Percentiles rank a stretch among this genome's conserved stretches.
These are phyloP conservation scores for Lutraria lutraria DNA, from an alignment of 2,888 invertebrate genomes.

Conservation along the genomic window DNA sequence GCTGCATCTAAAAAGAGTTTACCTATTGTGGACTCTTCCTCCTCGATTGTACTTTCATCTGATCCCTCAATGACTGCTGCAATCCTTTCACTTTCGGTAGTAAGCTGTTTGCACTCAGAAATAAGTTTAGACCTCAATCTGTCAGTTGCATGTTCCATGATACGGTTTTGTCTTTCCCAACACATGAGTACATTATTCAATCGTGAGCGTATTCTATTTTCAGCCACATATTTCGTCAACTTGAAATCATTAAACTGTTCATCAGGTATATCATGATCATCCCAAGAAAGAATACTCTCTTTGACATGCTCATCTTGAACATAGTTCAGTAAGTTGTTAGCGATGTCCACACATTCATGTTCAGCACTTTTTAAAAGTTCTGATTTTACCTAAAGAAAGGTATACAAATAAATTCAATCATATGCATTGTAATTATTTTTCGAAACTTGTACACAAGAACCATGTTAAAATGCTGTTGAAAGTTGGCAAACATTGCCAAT, in stretches of 20 bases:
- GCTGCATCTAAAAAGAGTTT: too few relatives aligned
- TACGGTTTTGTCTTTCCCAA: constrained; percentile 62
- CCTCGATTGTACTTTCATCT: not conserved
- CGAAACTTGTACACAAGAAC: too few relatives aligned
- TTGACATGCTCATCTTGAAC: constrained; percentile 51
- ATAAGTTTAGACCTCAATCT: constrained; percentile 59
- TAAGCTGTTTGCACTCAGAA: constrained; percentile 62
- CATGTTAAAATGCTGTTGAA: too few relatives aligned
- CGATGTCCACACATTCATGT: constrained; percentile 56
- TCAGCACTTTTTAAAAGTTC: constrained; percentile 51
- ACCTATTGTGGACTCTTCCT: too few relatives aligned
- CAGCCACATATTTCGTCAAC: constrained; percentile 65
- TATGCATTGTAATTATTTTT: not conserved
- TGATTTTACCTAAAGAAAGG: constrained; percentile 54
- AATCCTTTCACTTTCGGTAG: constrained; percentile 61
- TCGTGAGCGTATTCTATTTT: constrained; percentile 56
- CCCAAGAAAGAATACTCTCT: constrained; percentile 49
- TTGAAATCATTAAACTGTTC: constrained; percentile 61
- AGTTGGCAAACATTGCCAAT: too few relatives aligned
- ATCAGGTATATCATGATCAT: constrained; percentile 45
- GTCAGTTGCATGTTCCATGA: constrained; percentile 48
- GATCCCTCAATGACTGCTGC: constrained; percentile 62
- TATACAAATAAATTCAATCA: not conserved
- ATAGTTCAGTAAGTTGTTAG: constrained; percentile 43
- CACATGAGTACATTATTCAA: constrained; percentile 52